Conservation (phyloP, 2,113 vertebrate species). For the Taurulus bubalis region DNA sequence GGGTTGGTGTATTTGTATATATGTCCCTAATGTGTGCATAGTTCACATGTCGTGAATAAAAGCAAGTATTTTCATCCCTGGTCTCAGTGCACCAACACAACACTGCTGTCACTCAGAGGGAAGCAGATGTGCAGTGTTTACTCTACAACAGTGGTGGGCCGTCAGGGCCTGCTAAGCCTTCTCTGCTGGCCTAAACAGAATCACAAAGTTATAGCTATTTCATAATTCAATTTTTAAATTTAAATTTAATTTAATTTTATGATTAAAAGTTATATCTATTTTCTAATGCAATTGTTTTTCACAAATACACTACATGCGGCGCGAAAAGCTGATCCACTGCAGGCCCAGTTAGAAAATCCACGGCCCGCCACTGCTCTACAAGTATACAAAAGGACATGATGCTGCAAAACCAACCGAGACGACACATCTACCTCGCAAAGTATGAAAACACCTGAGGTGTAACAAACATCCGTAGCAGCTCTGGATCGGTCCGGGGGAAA, state of each 20-base stretch:
- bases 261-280: too few species aligned
- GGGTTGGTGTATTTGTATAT: constrained; percentile 8
- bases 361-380: too few species aligned
- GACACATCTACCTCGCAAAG: neutral
- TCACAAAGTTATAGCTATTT: too few species aligned
- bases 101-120: neutral
- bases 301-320: too few species aligned
- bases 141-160: too few species aligned
- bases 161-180: too few species aligned
- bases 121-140: neutral
- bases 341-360: too few species aligned
- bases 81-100: neutral
- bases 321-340: too few species aligned
- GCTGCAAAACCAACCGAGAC: neutral
- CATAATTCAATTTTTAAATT: too few species aligned
- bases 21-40: constrained; percentile 4
- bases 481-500: neutral
- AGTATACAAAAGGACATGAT: neutral
- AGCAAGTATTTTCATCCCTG: neutral
- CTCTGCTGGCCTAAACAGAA: too few species aligned
- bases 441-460: neutral
- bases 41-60: neutral
- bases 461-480: neutral
- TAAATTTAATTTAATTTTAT: too few species aligned
- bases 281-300: too few species aligned